Evolutionary conservation across 1,140 invertebrate genomes (phyloP).

Genomic region (Hylaeus volcanicus): DNA sequence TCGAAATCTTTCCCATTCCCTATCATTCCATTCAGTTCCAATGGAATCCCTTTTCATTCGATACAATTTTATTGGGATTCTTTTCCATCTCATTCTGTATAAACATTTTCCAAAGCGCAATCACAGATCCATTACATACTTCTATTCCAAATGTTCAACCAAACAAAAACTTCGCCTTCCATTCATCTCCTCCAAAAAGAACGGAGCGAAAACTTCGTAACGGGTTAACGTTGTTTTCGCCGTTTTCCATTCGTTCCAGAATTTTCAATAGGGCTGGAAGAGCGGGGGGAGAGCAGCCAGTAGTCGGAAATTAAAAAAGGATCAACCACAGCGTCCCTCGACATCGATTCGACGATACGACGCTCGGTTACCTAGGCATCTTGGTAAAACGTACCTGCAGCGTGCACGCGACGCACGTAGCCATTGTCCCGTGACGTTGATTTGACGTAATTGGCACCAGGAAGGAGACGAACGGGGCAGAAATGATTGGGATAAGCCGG

Average conservation of each 20-base stretch:
- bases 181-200: too few species aligned
- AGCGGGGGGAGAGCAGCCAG: neutral
- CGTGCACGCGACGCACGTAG: slow-evolving; percentile 41
- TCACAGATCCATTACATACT: too few species aligned
- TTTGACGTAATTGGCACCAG: slow-evolving; percentile 81
- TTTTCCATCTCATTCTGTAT: too few species aligned
- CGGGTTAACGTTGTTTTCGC: neutral
- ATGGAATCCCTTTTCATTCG: too few species aligned
- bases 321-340: slow-evolving; percentile 33
- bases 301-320: slow-evolving; percentile 55
- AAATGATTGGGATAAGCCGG: slow-evolving; percentile 81
- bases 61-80: too few species aligned
- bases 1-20: too few species aligned
- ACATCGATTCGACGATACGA: slow-evolving; percentile 33
- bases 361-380: slow-evolving; percentile 15
- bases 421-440: slow-evolving; percentile 78
- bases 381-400: slow-evolving; percentile 36
- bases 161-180: too few species aligned
- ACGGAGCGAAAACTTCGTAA: too few species aligned
- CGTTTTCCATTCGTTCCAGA: neutral
- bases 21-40: too few species aligned
- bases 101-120: too few species aligned
- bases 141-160: too few species aligned
- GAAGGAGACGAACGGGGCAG: slow-evolving; percentile 73
- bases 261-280: neutral